These are phyloP conservation scores for Spodoptera picta DNA, from an alignment of 2,888 invertebrate genomes.

Conservation along the genomic window DNA sequence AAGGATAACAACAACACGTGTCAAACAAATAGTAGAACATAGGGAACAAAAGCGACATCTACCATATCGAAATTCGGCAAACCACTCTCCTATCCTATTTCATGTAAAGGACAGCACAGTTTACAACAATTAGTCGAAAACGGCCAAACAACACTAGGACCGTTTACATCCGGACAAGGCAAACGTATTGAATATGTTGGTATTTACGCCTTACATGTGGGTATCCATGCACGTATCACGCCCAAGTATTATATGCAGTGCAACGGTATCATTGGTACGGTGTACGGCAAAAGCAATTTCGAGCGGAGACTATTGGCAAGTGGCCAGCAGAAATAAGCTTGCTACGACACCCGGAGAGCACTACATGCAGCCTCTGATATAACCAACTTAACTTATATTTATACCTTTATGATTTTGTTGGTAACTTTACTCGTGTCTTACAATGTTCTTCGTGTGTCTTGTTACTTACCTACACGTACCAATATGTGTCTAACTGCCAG, in stretches of 20 bases:
- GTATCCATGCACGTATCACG: slow-evolving; percentile 68
- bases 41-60: too few species aligned
- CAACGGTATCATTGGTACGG: slow-evolving; percentile 81
- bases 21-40: too few species aligned
- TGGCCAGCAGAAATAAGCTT: slow-evolving; percentile 85
- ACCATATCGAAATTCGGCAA: too few species aligned
- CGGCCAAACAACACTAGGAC: slow-evolving; percentile 9
- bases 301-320: slow-evolving; percentile 79
- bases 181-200: slow-evolving; percentile 44
- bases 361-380: slow-evolving; percentile 76
- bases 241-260: slow-evolving; percentile 70
- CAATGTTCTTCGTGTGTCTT: too few species aligned
- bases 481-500: too few species aligned
- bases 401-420: slow-evolving; percentile 50
- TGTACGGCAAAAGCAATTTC: slow-evolving; percentile 85
- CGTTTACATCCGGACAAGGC: slow-evolving; percentile 35
- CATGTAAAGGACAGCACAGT: slow-evolving; percentile 4
- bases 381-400: slow-evolving; percentile 69
- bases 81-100: background rate
- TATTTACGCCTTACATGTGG: slow-evolving; percentile 58
- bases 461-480: too few species aligned
- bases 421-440: slow-evolving; percentile 10
- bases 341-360: slow-evolving; percentile 78
- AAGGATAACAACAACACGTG: too few species aligned
- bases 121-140: slow-evolving; percentile 18